These are phyloP conservation scores for Tineola bisselliella DNA, from an alignment of 2,888 invertebrate species.

Conservation along the genomic window DNA sequence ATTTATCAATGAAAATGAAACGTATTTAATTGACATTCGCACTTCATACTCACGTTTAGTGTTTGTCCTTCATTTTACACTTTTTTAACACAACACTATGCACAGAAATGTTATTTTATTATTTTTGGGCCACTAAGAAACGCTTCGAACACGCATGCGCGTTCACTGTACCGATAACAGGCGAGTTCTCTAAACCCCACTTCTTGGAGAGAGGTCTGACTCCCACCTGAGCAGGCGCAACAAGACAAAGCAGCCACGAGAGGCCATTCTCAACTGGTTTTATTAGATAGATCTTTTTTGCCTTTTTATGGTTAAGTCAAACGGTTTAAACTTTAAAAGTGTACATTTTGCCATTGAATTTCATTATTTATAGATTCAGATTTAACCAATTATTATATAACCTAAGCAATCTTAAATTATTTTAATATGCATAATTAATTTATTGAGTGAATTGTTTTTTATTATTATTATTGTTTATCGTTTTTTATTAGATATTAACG, in stretches of 20 bases:
- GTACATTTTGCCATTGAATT: background rate
- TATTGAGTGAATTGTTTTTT: no score
- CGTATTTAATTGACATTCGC: background rate
- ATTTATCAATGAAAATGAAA: background rate
- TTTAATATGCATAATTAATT: no score
- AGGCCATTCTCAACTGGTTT: slow-evolving; percentile 2
- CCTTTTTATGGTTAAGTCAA: background rate
- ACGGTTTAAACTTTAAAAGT: background rate
- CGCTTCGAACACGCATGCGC: background rate
- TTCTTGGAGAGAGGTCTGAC: slow-evolving; percentile 9
- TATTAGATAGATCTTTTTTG: slow-evolving; percentile 1
- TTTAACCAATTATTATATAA: no score
- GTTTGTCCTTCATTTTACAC: slow-evolving; percentile 3
- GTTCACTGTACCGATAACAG: slow-evolving; percentile 3
- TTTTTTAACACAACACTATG: background rate
- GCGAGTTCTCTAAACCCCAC: background rate
- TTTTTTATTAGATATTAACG: no score
- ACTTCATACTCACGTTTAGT: background rate
- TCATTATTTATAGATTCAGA: no score
- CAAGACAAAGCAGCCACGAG: background rate
- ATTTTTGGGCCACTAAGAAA: background rate
- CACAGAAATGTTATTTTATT: background rate
- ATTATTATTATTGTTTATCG: no score
- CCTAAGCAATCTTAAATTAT: no score
- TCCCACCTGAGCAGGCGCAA: slow-evolving; percentile 5